phyloP scores from a whole-genome alignment of 2,113 vertebrate species.

The Arothron firmamentum region DNA sequence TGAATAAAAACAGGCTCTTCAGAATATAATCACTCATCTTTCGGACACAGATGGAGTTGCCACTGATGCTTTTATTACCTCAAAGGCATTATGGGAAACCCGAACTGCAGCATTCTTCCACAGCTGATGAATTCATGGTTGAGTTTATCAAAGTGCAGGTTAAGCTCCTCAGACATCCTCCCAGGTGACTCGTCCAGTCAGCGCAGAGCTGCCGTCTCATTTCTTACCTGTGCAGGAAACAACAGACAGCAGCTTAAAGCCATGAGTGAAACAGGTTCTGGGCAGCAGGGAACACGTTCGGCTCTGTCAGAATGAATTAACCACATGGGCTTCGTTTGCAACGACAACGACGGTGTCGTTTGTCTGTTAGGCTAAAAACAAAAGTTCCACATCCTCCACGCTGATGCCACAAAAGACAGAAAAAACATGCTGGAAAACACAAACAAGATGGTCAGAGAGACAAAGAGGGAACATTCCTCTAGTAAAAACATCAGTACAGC shows the following conservation, averaged over 20 bases:
- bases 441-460: background rate
- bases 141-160: conserved; percentile 9
- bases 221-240: conserved; percentile 65
- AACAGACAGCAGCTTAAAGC: background rate
- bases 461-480: conserved; percentile 10
- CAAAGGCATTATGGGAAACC: conserved; percentile 1
- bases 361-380: too few relatives aligned
- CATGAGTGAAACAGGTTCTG: too few relatives aligned
- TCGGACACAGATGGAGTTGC: conserved; percentile 16
- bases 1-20: conserved; percentile 10
- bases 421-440: conserved; percentile 5
- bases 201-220: conserved; percentile 26
- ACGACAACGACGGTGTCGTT: too few relatives aligned
- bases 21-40: conserved; percentile 20
- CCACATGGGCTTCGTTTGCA: too few relatives aligned
- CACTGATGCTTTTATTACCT: background rate
- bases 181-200: conserved; percentile 1
- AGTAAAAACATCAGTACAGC: conserved; percentile 41
- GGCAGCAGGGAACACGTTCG: too few relatives aligned
- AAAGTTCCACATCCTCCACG: background rate
- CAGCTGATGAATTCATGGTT: conserved; percentile 2
- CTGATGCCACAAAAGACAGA: too few relatives aligned
- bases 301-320: too few relatives aligned
- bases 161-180: background rate
- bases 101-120: conserved; percentile 9